Evolutionary conservation across 2,113 vertebrate species (phyloP).

Genomic region (Phocoena phocoena): DNA sequence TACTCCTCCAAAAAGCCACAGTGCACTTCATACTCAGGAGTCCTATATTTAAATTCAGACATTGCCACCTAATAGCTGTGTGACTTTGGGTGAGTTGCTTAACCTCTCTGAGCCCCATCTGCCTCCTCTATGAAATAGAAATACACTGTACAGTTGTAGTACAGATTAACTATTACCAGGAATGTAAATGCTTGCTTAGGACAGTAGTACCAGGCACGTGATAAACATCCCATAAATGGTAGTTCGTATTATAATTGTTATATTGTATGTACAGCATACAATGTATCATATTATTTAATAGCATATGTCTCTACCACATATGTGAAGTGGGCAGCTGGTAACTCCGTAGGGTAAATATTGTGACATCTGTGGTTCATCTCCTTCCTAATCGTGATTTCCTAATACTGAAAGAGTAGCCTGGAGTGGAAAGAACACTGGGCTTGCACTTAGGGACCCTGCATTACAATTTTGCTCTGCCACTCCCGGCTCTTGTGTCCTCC

Average conservation of each 20-base stretch:
- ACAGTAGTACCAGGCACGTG: neutral
- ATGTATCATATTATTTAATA: neutral
- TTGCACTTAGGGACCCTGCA: neutral
- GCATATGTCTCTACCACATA: neutral
- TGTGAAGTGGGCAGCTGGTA: neutral
- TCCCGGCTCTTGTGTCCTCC: neutral
- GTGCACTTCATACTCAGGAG: too few relatives aligned
- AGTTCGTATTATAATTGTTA: neutral
- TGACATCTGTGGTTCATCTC: neutral
- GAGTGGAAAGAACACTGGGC: neutral
- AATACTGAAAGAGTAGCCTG: neutral
- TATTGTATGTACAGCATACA: neutral
- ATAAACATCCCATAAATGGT: neutral
- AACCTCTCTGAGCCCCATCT: neutral
- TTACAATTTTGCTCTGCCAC: neutral
- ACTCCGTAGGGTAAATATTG: neutral
- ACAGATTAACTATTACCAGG: neutral
- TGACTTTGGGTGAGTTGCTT: neutral
- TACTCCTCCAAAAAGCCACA: too few relatives aligned
- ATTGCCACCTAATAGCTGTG: neutral
- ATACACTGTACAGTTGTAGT: neutral
- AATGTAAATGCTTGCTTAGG: neutral
- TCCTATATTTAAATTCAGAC: neutral
- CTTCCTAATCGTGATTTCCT: neutral
- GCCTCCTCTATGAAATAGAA: neutral